Percentiles rank a stretch among this genome's conserved stretches.
Conservation (phyloP, 2,888 invertebrate species). For the Acleris literana region DNA sequence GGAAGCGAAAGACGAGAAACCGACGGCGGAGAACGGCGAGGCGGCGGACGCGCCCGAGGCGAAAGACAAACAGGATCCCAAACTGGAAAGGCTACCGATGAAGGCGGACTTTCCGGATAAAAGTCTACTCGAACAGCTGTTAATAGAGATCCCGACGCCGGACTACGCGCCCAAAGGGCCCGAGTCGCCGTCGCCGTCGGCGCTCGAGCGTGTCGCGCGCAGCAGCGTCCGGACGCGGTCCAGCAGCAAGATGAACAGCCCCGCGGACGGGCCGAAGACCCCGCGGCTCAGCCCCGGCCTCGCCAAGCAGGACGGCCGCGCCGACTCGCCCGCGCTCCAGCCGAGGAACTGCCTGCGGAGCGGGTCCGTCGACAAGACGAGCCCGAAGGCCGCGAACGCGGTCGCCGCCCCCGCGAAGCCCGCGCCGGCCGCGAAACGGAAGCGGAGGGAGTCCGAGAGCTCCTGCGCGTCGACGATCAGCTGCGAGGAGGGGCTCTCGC, state of each 20-base stretch:
- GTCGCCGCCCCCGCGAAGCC: conserved; percentile 45
- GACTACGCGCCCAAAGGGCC: conserved; percentile 79
- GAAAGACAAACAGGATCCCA: conserved; percentile 51
- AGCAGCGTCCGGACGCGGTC: conserved; percentile 86
- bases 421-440: conserved; percentile 84
- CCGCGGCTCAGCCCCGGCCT: conserved; percentile 74
- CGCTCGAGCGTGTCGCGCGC: conserved; percentile 73
- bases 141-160: conserved; percentile 91
- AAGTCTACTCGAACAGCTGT: conserved; percentile 89
- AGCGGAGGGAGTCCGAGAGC: conserved; percentile 91
- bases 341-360: conserved; percentile 63
- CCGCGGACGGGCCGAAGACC: conserved; percentile 80
- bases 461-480: conserved; percentile 86
- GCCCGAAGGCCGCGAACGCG: conserved; percentile 52
- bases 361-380: conserved; percentile 68
- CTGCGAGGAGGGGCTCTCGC: conserved; percentile 79
- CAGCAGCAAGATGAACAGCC: conserved; percentile 87
- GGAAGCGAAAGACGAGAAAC: conserved; percentile 49
- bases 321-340: conserved; percentile 67
- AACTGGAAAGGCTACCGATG: conserved; percentile 66
- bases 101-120: conserved; percentile 82
- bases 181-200: conserved; percentile 76
- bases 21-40: conserved; percentile 62
- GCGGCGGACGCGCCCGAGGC: conserved; percentile 44
- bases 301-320: conserved; percentile 57